Evolutionary conservation across 1,140 invertebrate species (phyloP), one percentile per base, ranked within the genome.

Genomic region (Magallana gigas): DNA sequence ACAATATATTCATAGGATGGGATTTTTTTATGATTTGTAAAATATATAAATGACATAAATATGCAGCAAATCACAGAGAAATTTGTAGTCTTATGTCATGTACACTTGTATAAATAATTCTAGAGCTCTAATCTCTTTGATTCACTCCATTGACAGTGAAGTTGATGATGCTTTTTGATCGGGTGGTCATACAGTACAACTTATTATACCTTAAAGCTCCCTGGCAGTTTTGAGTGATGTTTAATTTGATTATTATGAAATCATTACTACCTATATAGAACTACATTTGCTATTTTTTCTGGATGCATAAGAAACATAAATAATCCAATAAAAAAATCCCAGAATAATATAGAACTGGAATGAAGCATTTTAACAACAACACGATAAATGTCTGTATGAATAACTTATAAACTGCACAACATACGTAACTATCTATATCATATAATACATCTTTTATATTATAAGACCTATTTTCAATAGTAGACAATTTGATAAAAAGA

Each of bases 361-460:
- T 71, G 68, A 71, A 71, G 68, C 85, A 86, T 82, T 86, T 48
- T 81, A 86, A 86, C 80, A 86, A 82, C 71, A 57, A 85, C 68
- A 85, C 68, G 68, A 71, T 71, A 71, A 71, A 71, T 71, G 68
- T 71, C 68, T 71, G 68, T 71, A 71, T 84, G 57, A 86, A 86
- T 82, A 86, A 86, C 85, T 86, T 81, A 71, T 83, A 86, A 86
- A 80, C 81, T 60, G 58, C 80, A 82, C 76, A 86, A 86, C 81
- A 86, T 83, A 14, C 3, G 82, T 60, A 60, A 60, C 83, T 84
- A 84, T 16, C 81, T 62, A 82, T 81, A 83, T 86, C 59, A 81
- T 86, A 85, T 85, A 80, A 85, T 85, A 85, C 68, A 71, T 68
- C 64, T 80, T 23, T 68, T 85, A 57, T 76, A 23, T n/a, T 82